Evolutionary conservation across 2,113 vertebrate genomes (phyloP), one percentile per base, ranked within the genome.

Genomic region (Leuciscus idus): DNA sequence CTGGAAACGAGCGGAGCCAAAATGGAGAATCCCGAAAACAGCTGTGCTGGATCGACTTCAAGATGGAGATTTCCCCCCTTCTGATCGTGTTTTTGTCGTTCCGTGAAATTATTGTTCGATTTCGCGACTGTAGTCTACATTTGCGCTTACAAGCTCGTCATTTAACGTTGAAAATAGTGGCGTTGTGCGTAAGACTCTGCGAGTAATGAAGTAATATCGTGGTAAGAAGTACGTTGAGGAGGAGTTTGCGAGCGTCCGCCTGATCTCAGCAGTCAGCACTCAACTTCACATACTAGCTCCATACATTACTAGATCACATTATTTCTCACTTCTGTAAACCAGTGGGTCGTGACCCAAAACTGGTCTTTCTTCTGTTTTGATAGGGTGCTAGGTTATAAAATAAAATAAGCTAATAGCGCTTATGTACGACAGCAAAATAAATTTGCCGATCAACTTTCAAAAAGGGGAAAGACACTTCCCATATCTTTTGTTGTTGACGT

Each of bases 21-120:
- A 89, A 92, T 92, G 91, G 91, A 92, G 91, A 92, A 92, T 89
- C 87, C 88, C 52, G 85, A 90, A 88, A 90, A 90, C 90, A 91
- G 90, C 91, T 90, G 82, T 84, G 90, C 88, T 91, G 87, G 87
- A 88, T 84, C 78, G 86, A 79, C 88, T 90, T 90, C 91, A 92
- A 92, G 90, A 92, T 92, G 91, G 91, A 92, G 91, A 90, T 89
- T 89, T 87, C 77, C 52, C 70, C 50, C 59, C 61, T 85, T 78
- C 28, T 55, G 62, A 36, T 55, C 81, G 30, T 19, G 7, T 43
- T 83, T 55, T 73, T 17, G 0, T 59, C 46, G 15, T 70, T 33
- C 46, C 19, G 43, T 82, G 11, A 7, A 7, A 17, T 6, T 33
- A 52, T 4, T 15, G 28, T 55, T 28, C n/a, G 9, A 23, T 82